Evolutionary conservation across 2,797 vertebrate species (phyloP).

Genomic region (Sebastes matsubarae): DNA sequence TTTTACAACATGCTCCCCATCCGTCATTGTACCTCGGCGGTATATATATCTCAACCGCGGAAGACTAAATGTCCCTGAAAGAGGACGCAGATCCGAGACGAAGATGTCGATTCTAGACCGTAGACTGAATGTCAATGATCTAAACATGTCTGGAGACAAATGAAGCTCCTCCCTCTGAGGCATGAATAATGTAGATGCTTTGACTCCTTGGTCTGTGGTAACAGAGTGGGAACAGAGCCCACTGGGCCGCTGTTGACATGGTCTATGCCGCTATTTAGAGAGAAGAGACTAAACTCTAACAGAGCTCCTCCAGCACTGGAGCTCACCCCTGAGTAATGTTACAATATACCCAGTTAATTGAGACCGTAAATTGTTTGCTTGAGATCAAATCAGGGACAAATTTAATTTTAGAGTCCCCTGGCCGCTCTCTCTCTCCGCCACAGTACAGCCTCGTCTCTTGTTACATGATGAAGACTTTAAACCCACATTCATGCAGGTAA

Average conservation of each 20-base stretch:
- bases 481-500: neutral
- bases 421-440: neutral
- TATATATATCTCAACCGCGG: neutral
- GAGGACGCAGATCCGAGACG: constrained; percentile 11
- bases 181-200: constrained; percentile 61
- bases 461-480: constrained; percentile 23
- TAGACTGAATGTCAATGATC: constrained; percentile 45
- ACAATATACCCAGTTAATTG: constrained; percentile 60
- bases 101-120: constrained; percentile 32
- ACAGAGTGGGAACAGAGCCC: constrained; percentile 13
- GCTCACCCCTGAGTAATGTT: constrained; percentile 35
- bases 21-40: neutral
- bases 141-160: constrained; percentile 55
- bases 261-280: constrained; percentile 40
- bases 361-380: constrained; percentile 57
- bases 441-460: constrained; percentile 2
- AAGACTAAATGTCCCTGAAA: constrained; percentile 11
- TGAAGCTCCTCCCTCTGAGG: constrained; percentile 34
- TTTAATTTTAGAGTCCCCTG: constrained; percentile 47
- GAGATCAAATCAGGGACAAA: constrained; percentile 55
- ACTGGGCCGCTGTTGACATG: constrained; percentile 11
- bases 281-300: constrained; percentile 20
- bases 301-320: constrained; percentile 21
- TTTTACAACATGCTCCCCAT: neutral
- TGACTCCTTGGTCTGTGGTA: constrained; percentile 22